Base-by-base conservation (phyloP, 2,888 invertebrate species). In the Hirtodrosophila confusa region DNA sequence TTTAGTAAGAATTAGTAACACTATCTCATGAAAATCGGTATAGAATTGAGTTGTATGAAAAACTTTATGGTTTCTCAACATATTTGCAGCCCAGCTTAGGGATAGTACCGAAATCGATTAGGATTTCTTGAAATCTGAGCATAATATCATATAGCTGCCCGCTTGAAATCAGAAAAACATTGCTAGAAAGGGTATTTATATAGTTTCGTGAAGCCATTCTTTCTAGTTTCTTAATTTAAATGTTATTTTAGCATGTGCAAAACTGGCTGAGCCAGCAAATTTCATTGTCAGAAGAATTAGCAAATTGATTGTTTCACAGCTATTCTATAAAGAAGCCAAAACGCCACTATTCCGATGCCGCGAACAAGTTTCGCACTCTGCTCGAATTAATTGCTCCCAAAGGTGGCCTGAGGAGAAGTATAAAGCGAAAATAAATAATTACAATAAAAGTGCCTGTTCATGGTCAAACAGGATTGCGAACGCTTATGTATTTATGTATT, bases 391-490 rank as follows among this genome's bases (percentile, higher is more conserved):
- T 75, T 71, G 63, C 69, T 58, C 48, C 44, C 56, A 44, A 54
- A 63, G 43, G 36, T 50, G 54, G 49, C 39, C 58, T 11, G 41
- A 48, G 47, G 49, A 53, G 56, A 5, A 31, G 31, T 31, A 58
- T 39, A 64, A 51, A 48, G 37, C 10, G 27, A 31, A 54, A 53
- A 68, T 68, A 68, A 64, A 67, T 73, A 78, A 78, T 75, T 73
- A 61, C 77, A 66, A 73, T 79, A 70, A 80, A 75, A 82, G 66
- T 78, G 82, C 70, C 73, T 78, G 57, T 44, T 80, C 76, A 82
- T 67, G 73, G 69, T 36, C 70, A 66, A 80, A 80, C 80, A 78
- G 85, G 80, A 84, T 75, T 82, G 58, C 31, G n/a, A 57, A 29
- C 58, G 58, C 45, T 58, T 68, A 49, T 55, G 47, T 77, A 37